phyloP scores from a whole-genome alignment of 2,113 vertebrate genomes.

The Catharus bicknelli region DNA sequence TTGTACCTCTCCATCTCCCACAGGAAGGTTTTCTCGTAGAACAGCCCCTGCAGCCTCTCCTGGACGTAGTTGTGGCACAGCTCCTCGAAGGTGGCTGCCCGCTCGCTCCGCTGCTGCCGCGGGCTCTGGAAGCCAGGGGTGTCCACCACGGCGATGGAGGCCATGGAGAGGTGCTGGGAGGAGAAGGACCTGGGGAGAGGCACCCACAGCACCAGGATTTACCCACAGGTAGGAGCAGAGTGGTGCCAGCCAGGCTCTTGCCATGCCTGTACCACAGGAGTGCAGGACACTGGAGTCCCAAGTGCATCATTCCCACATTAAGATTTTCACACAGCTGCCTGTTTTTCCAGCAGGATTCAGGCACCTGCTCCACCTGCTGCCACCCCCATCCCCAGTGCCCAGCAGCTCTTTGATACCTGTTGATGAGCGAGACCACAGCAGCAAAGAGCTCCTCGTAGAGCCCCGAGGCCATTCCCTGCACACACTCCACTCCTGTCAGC shows the following conservation, averaged over 20 bases:
- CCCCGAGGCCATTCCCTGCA: constrained; percentile 89
- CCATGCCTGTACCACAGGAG: accelerated
- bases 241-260: accelerated
- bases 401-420: constrained; percentile 79
- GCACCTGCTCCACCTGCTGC: accelerated
- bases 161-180: constrained; percentile 83
- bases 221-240: neutral
- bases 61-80: constrained; percentile 93
- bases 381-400: neutral
- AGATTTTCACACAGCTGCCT: neutral
- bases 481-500: constrained; percentile 86
- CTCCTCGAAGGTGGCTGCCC: constrained; percentile 88
- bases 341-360: neutral
- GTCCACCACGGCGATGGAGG: constrained; percentile 93
- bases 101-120: constrained; percentile 74
- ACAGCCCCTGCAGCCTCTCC: constrained; percentile 87
- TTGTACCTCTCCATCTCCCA: constrained; percentile 75
- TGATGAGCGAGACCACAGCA: constrained; percentile 84
- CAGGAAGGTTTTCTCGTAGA: constrained; percentile 82
- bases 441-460: constrained; percentile 94
- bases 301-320: accelerated
- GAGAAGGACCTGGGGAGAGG: constrained; percentile 81
- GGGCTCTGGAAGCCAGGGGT: constrained; percentile 88
- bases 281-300: accelerated
- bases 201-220: accelerated